Conservation (phyloP, 2,797 vertebrate genomes). For the Meriones psammophilus region DNA sequence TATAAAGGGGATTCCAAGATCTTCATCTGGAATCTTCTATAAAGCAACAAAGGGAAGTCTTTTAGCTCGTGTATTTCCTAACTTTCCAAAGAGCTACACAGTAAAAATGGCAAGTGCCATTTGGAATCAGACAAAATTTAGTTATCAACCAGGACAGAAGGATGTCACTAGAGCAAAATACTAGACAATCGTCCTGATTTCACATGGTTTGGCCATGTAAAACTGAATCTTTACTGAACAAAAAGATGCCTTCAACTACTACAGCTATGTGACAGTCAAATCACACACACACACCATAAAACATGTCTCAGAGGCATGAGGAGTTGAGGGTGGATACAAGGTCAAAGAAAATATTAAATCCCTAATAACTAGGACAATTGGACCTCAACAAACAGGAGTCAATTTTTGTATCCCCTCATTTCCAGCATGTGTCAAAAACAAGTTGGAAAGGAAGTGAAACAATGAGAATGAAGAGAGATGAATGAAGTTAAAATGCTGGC, state of each 20-base stretch:
- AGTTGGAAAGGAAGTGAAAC: neutral
- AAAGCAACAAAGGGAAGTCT: neutral
- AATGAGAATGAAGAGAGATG: neutral
- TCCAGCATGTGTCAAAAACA: neutral
- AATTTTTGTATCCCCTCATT: neutral
- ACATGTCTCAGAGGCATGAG: neutral
- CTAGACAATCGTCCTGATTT: accelerated
- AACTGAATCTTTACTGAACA: neutral
- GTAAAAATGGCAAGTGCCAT: neutral
- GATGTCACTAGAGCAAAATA: neutral
- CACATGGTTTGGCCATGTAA: neutral
- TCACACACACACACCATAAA: accelerated
- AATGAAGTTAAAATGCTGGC: neutral
- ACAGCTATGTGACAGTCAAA: neutral
- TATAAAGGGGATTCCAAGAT: neutral
- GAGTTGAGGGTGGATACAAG: neutral
- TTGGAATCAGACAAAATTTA: constrained; percentile 16
- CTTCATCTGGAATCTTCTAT: neutral
- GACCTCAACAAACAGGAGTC: neutral
- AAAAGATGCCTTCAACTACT: neutral
- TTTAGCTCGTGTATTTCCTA: neutral
- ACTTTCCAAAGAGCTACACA: neutral
- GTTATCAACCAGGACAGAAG: neutral
- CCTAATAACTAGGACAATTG: too few species aligned
- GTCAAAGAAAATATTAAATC: neutral